Evolutionary conservation across 2,888 invertebrate species (phyloP).

Genomic region (Mechanitis mazaeus): DNA sequence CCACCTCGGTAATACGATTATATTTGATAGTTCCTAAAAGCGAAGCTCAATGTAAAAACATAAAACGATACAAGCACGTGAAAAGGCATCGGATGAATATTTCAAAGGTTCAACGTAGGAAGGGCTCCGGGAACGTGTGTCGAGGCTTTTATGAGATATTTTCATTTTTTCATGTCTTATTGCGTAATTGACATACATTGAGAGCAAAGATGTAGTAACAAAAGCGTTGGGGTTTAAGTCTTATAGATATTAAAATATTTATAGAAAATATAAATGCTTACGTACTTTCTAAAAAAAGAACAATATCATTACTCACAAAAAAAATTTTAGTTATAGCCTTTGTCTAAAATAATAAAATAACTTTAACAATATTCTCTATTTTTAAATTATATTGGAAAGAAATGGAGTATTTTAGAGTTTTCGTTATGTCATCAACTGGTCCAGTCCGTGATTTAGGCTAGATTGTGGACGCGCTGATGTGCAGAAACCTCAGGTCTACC

Average conservation of each 20-base stretch:
- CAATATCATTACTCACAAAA: too few species aligned
- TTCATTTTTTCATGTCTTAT: conserved; percentile 33
- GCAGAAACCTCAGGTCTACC: too few species aligned
- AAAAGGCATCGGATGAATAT: conserved; percentile 48
- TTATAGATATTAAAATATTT: conserved; percentile 2
- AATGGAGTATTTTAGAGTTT: too few species aligned
- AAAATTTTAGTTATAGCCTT: too few species aligned
- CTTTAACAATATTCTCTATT: too few species aligned
- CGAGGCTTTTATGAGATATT: conserved; percentile 39
- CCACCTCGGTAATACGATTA: conserved; percentile 11
- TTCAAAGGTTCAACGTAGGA: conserved; percentile 37
- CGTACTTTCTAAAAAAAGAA: too few species aligned
- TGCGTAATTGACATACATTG: conserved; percentile 48
- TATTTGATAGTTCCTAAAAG: conserved; percentile 10
- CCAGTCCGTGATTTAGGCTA: too few species aligned
- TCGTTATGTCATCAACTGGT: too few species aligned
- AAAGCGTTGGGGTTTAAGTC: conserved; percentile 2
- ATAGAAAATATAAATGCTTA: background rate
- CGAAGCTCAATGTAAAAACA: conserved; percentile 17
- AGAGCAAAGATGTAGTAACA: conserved; percentile 9
- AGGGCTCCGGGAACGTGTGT: conserved; percentile 28
- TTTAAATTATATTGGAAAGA: too few species aligned
- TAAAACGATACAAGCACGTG: conserved; percentile 42
- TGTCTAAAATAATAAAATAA: too few species aligned
- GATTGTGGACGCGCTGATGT: too few species aligned